Conservation (phyloP, 2,797 vertebrate species). For the Australoheros facetus region DNA sequence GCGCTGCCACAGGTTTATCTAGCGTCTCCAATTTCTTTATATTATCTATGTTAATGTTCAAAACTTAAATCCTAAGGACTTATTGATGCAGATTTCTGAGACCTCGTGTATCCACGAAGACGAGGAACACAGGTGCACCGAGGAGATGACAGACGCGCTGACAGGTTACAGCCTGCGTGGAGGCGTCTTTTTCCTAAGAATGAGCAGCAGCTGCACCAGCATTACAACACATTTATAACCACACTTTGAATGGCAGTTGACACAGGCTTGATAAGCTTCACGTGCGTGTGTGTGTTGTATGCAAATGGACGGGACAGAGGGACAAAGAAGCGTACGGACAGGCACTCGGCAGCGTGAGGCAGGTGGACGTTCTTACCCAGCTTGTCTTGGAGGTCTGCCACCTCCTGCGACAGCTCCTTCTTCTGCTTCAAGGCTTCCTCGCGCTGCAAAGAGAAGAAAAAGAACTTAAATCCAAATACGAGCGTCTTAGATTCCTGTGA, state of each 20-base stretch:
- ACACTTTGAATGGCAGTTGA: conserved; percentile 35
- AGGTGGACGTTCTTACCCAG: conserved; percentile 62
- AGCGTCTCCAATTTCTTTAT: not conserved
- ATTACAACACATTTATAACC: not conserved
- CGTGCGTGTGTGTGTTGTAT: not conserved
- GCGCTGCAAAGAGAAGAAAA: conserved; percentile 45
- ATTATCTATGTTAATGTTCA: fast-evolving
- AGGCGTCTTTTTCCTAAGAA: not conserved
- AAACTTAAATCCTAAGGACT: too few relatives aligned
- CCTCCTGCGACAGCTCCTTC: conserved; percentile 58
- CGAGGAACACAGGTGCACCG: not conserved
- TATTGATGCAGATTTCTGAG: not conserved
- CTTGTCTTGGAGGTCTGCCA: conserved; percentile 60
- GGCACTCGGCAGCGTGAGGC: not conserved
- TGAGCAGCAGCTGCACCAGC: not conserved
- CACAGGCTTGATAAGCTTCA: not conserved
- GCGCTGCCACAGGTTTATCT: too few relatives aligned
- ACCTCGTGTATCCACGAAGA: not conserved
- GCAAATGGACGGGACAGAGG: not conserved
- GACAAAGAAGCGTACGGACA: not conserved
- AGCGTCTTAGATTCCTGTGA: too few relatives aligned
- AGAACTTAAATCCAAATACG: not conserved
- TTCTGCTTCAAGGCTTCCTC: conserved; percentile 72
- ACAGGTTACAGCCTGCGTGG: conserved; percentile 21
- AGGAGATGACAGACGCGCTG: not conserved